These are phyloP conservation scores for Limnodromus scolopaceus DNA, from an alignment of 2,797 vertebrate genomes.

Conservation along the genomic window DNA sequence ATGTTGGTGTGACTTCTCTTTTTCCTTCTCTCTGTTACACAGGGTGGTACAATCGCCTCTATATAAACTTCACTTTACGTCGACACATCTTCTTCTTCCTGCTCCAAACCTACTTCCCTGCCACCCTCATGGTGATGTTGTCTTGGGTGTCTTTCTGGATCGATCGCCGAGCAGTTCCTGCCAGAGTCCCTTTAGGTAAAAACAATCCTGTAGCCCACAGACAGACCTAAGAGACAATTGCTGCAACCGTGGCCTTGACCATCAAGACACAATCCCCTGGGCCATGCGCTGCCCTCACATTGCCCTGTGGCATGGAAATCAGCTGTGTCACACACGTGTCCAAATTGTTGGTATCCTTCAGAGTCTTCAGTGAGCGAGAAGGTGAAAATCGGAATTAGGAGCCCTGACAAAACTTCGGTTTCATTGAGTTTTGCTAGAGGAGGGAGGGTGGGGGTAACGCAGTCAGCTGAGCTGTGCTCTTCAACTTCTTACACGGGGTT, in stretches of 20 bases:
- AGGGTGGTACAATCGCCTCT: slow-evolving; percentile 96
- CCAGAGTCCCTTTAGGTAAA: slow-evolving; percentile 91
- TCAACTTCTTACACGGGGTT: background rate
- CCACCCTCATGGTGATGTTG: slow-evolving; percentile 94
- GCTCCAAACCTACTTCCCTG: slow-evolving; percentile 95
- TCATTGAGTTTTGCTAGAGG: background rate
- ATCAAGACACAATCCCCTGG: background rate
- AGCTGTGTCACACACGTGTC: rapidly evolving
- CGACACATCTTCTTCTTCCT: slow-evolving; percentile 97
- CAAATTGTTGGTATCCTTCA: background rate
- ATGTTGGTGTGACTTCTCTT: background rate
- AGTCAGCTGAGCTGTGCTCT: rapidly evolving
- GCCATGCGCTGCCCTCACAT: rapidly evolving
- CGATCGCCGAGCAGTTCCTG: slow-evolving; percentile 91
- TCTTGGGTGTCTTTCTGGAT: slow-evolving; percentile 99
- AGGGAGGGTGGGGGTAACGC: background rate
- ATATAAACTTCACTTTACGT: slow-evolving; percentile 93
- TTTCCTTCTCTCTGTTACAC: background rate
- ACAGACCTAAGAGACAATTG: background rate
- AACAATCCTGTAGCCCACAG: background rate
- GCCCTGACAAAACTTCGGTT: background rate
- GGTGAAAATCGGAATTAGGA: background rate
- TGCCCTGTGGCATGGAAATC: background rate
- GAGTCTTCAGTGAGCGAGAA: background rate
- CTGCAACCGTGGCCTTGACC: background rate